These are phyloP conservation scores for Xyrauchen texanus DNA, from an alignment of 2,113 vertebrate species.

Conservation along the genomic window DNA sequence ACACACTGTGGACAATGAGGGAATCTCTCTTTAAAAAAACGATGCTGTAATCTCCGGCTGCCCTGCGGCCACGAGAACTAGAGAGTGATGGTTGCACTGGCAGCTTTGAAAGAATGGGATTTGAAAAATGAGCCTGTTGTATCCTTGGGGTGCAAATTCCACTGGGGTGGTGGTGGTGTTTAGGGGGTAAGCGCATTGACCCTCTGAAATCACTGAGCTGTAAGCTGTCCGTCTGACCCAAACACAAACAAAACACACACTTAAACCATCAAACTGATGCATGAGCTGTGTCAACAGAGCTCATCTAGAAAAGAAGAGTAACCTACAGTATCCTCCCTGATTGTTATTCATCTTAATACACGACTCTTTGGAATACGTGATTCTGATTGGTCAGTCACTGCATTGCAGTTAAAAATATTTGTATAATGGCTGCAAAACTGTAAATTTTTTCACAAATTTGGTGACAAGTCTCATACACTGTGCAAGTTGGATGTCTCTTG, in stretches of 20 bases:
- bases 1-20: conserved; percentile 75
- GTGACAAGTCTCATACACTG: too few species aligned
- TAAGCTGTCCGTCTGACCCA: conserved; percentile 53
- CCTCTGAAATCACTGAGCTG: conserved; percentile 53
- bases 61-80: conserved; percentile 73
- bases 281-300: conserved; percentile 2
- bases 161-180: conserved; percentile 58
- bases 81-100: conserved; percentile 69
- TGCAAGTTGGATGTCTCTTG: too few species aligned
- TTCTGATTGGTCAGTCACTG: too few species aligned
- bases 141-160: conserved; percentile 76
- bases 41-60: conserved; percentile 67
- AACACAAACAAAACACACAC: conserved; percentile 50
- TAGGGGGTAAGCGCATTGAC: conserved; percentile 40
- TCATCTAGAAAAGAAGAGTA: not conserved
- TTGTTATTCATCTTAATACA: too few species aligned
- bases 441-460: too few species aligned
- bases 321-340: too few species aligned
- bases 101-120: conserved; percentile 57
- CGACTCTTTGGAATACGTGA: too few species aligned
- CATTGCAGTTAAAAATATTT: too few species aligned
- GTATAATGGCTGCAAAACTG: too few species aligned
- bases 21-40: conserved; percentile 47
- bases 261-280: conserved; percentile 30
- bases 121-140: conserved; percentile 72